phyloP scores from a whole-genome alignment of 2,797 vertebrate genomes.

The Paguma larvata region DNA sequence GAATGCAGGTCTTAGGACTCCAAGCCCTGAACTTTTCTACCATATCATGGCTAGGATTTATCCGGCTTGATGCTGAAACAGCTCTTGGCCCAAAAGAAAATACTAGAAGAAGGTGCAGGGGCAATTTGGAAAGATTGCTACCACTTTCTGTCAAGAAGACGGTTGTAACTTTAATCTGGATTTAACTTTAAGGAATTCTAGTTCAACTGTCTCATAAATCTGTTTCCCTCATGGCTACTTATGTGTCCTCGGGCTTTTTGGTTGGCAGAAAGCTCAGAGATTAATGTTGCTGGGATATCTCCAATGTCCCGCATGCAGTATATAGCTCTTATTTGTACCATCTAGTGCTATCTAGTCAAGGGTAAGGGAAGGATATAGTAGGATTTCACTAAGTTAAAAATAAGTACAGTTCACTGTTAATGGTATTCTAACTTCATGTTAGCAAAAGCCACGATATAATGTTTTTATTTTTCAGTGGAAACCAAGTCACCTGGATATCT shows the following conservation, averaged over 20 bases:
- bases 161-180: slow-evolving; percentile 56
- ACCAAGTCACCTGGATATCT: not conserved
- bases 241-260: not conserved
- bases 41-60: not conserved
- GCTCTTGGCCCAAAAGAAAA: not conserved
- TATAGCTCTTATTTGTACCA: not conserved
- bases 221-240: slow-evolving; percentile 44
- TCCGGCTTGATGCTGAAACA: not conserved
- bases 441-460: not conserved
- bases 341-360: slow-evolving; percentile 35
- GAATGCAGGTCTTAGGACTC: not conserved
- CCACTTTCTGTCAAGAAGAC: not conserved
- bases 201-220: slow-evolving; percentile 65
- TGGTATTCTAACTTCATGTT: not conserved
- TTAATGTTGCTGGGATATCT: slow-evolving; percentile 22
- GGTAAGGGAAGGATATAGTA: slow-evolving; percentile 22
- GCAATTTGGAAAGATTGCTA: not conserved
- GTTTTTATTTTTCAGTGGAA: not conserved
- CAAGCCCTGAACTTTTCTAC: not conserved
- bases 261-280: slow-evolving; percentile 54
- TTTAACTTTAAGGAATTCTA: slow-evolving; percentile 67
- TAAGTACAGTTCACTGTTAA: not conserved
- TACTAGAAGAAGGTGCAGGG: not conserved
- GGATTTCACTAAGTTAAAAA: not conserved
- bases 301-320: not conserved